These are phyloP conservation scores for Ceratosolen fusciceps DNA, from an alignment of 1,140 invertebrate species.

Conservation along the genomic window DNA sequence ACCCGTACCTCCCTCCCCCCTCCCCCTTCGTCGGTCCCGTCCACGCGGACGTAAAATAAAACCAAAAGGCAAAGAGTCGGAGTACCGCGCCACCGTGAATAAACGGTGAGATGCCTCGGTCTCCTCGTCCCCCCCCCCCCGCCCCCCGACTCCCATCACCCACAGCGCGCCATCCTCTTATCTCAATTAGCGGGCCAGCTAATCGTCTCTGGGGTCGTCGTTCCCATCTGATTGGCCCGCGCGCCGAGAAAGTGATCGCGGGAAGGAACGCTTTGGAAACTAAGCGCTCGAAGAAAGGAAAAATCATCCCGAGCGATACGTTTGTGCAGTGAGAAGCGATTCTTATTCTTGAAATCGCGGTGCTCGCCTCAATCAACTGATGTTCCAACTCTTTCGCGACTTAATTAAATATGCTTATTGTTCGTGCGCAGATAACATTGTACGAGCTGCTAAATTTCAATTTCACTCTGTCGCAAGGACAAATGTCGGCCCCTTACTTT, in stretches of 20 bases:
- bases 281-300: not conserved
- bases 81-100: not conserved
- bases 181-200: slow-evolving; percentile 29
- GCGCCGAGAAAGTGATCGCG: slow-evolving; percentile 39
- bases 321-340: slow-evolving; percentile 30
- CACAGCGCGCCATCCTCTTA: not conserved
- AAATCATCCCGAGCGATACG: not conserved
- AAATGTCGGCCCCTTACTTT: not conserved
- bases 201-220: not conserved
- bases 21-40: no score
- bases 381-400: not conserved
- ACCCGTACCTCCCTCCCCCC: no score
- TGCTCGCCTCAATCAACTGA: slow-evolving; percentile 6
- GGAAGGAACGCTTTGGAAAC: slow-evolving; percentile 22
- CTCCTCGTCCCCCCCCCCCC: not conserved
- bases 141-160: not conserved
- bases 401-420: slow-evolving; percentile 12
- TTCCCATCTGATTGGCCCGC: slow-evolving; percentile 34
- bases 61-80: not conserved
- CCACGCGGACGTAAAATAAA: not conserved
- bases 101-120: not conserved
- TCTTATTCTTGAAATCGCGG: not conserved
- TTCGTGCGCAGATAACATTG: slow-evolving; percentile 17
- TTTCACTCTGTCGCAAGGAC: not conserved
- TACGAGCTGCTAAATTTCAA: not conserved